A percentile compares a stretch with the other conserved stretches of the same genome.
Conservation (phyloP, 1,140 invertebrate species). For the Procambarus virginalis region DNA sequence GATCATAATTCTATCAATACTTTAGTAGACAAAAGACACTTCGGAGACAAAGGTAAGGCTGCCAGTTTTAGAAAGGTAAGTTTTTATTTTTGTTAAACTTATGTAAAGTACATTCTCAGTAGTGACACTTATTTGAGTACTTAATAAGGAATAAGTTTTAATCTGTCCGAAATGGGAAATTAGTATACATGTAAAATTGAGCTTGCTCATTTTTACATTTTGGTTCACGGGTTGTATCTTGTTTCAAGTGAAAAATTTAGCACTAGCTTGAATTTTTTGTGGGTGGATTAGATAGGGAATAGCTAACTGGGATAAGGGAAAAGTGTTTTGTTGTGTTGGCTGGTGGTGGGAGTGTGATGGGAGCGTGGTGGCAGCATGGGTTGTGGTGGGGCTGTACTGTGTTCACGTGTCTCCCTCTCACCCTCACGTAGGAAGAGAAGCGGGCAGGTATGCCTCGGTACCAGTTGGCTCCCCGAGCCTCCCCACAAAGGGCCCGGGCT, state of each 20-base stretch:
- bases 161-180: no score
- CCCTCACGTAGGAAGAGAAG: slow-evolving; percentile 68
- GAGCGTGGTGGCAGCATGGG: slow-evolving; percentile 64
- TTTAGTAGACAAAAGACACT: no score
- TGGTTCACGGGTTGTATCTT: no score
- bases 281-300: background rate
- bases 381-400: slow-evolving; percentile 66
- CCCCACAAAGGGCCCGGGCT: slow-evolving; percentile 62
- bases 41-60: background rate
- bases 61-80: background rate
- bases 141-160: no score
- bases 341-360: slow-evolving; percentile 56
- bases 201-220: no score
- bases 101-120: no score
- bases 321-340: slow-evolving; percentile 56
- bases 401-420: slow-evolving; percentile 68
- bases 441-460: slow-evolving; percentile 66
- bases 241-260: background rate
- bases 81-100: background rate
- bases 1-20: no score
- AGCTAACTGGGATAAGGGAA: slow-evolving; percentile 1
- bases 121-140: no score
- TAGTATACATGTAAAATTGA: no score
- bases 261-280: background rate
- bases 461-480: slow-evolving; percentile 65